Evolutionary conservation across 1,140 invertebrate genomes (phyloP).

Genomic region (Druon quercuslanigerum): DNA sequence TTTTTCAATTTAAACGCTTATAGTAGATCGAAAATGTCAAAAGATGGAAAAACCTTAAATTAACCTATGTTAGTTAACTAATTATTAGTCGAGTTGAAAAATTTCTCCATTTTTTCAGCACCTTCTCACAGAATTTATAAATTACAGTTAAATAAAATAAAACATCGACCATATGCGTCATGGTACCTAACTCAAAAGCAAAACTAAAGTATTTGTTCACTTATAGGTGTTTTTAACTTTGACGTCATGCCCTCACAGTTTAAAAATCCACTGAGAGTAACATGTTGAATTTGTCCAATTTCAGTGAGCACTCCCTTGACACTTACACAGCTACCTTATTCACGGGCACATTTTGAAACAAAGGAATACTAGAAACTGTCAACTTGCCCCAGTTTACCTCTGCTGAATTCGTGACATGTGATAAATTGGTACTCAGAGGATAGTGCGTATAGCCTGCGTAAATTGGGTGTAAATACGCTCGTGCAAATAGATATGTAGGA

Average conservation of each 20-base stretch:
- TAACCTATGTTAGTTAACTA: too few species aligned
- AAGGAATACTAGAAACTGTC: neutral
- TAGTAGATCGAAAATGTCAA: too few species aligned
- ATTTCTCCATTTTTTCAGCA: too few species aligned
- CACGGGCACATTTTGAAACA: neutral
- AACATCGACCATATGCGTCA: too few species aligned
- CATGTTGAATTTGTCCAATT: neutral
- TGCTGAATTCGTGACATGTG: slow-evolving; percentile 25
- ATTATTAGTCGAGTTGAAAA: too few species aligned
- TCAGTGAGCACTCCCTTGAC: slow-evolving; percentile 7
- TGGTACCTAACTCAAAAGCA: too few species aligned
- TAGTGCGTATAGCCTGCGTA: slow-evolving; percentile 3
- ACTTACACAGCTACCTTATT: neutral
- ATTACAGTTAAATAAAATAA: too few species aligned
- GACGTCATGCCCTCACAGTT: neutral
- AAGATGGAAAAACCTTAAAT: too few species aligned
- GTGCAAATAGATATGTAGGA: neutral
- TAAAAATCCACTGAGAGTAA: neutral
- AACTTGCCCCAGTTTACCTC: slow-evolving; percentile 19
- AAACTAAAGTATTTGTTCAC: too few species aligned
- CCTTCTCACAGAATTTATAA: too few species aligned
- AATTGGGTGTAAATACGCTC: neutral
- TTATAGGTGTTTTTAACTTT: neutral
- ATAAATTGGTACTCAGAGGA: neutral
- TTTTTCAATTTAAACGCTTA: too few species aligned